Conservation (phyloP, 2,888 invertebrate species). For the Papilio gigon region DNA sequence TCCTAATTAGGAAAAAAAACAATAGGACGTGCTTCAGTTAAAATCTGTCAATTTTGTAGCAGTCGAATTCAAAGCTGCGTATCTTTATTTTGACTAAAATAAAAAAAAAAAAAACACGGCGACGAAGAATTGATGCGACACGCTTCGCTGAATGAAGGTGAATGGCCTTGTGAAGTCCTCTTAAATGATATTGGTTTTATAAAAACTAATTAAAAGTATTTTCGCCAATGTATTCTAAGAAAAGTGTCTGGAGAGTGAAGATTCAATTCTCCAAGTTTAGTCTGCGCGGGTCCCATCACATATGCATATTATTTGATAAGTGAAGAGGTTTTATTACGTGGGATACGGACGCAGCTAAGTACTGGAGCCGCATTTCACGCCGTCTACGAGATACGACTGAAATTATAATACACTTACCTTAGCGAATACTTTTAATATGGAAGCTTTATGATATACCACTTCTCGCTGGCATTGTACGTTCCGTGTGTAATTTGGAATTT, state of each 20-base stretch:
- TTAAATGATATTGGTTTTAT: neutral
- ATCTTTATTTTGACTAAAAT: neutral
- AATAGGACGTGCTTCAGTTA: neutral
- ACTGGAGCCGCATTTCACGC: constrained; percentile 58
- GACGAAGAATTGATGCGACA: neutral
- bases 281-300: constrained; percentile 67
- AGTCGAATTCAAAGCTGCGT: neutral
- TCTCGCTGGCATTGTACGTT: constrained; percentile 27
- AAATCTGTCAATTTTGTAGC: neutral
- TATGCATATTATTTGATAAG: constrained; percentile 77
- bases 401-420: constrained; percentile 60
- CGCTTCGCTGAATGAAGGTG: neutral
- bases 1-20: neutral
- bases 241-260: constrained; percentile 45
- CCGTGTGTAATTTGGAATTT: constrained; percentile 55
- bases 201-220: constrained; percentile 18
- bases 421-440: constrained; percentile 50
- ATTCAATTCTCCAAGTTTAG: constrained; percentile 64
- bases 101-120: neutral
- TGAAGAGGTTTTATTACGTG: constrained; percentile 72
- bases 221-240: constrained; percentile 19
- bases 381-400: constrained; percentile 43
- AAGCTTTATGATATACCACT: constrained; percentile 60
- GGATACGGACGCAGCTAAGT: constrained; percentile 72
- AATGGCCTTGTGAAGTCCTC: neutral